Evolutionary conservation across 1,140 invertebrate genomes (phyloP).

Genomic region (Leptoteleia sp.): DNA sequence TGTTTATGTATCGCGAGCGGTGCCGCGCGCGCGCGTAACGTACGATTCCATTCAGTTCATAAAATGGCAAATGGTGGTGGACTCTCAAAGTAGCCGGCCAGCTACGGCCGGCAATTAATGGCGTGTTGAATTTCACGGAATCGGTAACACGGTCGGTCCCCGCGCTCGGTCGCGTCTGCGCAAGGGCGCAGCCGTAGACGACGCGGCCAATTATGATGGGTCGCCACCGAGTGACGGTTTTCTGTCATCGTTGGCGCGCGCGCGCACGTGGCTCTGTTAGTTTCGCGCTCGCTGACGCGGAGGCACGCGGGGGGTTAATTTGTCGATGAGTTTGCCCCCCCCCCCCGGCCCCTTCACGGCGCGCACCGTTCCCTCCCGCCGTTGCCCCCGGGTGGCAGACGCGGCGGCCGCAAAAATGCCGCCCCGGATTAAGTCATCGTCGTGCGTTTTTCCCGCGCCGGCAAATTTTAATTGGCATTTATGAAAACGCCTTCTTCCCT

Average conservation of each 20-base stretch:
- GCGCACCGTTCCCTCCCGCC: too few species aligned
- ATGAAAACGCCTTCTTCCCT: constrained; percentile 31
- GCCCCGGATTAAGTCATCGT: constrained; percentile 27
- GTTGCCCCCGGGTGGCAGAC: too few species aligned
- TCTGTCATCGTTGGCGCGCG: constrained; percentile 32
- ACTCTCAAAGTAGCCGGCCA: constrained; percentile 38
- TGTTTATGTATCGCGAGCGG: constrained; percentile 30
- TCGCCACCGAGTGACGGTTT: constrained; percentile 33
- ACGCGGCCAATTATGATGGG: constrained; percentile 43
- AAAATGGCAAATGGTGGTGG: constrained; percentile 47
- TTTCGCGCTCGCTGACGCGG: too few species aligned
- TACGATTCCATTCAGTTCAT: constrained; percentile 39
- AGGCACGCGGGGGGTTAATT: constrained; percentile 34
- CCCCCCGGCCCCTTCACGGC: background rate
- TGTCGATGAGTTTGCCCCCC: constrained; percentile 11
- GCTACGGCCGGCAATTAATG: constrained; percentile 42
- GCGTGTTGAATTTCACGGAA: constrained; percentile 58
- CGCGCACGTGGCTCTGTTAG: background rate
- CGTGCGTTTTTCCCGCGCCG: constrained; percentile 4
- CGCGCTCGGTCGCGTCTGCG: constrained; percentile 18
- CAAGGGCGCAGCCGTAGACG: constrained; percentile 33
- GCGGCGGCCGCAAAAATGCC: constrained; percentile 15
- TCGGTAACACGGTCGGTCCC: constrained; percentile 24
- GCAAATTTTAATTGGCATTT: constrained; percentile 39
- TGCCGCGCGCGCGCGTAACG: constrained; percentile 15